These are phyloP conservation scores for cattle (Bos taurus) DNA, from an alignment of 2,113 vertebrate species.

Conservation along the genomic window ARS-UCD2.0 NC_037354.1:42249001-42249500, in stretches of 20 bases:
- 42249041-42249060: constrained; percentile 2
- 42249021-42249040: not conserved
- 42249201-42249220: not conserved
- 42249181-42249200: not conserved
- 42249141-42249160: not conserved
- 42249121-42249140: not conserved
- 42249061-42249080: not conserved
- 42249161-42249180: not conserved
- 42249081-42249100: not conserved
- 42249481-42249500: not conserved
- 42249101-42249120: not conserved
- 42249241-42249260: not conserved
- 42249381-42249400: not conserved
- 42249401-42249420: not conserved
- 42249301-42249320: not conserved
- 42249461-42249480: not conserved
- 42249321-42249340: not conserved
- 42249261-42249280: not conserved
- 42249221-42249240: not conserved
- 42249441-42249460: not conserved
- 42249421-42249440: not conserved
- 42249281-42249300: not conserved
- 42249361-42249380: not conserved
- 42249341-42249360: not conserved
- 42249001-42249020: constrained; percentile 40